Evolutionary conservation across 1,140 invertebrate genomes (phyloP), one percentile per base, ranked within the genome.

Genomic region (Pogonus chalceus): DNA sequence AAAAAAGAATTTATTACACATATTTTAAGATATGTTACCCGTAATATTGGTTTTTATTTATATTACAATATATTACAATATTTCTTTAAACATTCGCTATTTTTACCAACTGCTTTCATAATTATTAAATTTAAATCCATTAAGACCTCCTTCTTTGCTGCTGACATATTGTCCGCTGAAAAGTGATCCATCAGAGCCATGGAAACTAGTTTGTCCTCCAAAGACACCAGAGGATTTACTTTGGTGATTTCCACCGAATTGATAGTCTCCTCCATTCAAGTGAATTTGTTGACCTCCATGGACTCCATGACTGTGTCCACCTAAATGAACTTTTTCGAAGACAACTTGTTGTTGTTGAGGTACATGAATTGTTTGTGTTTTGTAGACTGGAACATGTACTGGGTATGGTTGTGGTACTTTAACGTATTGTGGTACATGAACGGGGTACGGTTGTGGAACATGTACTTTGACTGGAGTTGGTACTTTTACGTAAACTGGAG

Each of bases 401-500:
- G 64, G 62, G 47, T 64, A 63, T 7, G 64, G 65, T 53, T 60
- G 60, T 22, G 53, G 53, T 37, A 54, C 47, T 49, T 21, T 37
- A 2, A 54, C 35, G 21, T 12, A 12, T 10, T 43, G 37, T 43
- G 53, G 53, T 49, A 54, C 47, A 31, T 21, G 24, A 1, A 54
- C 47, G 22, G 65, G 65, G 20, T 65, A 57, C 2, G 61, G 59
- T 55, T 58, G 56, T 23, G 55, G 60, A 14, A 62, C 56, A 10
- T 49, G 51, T 9, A 60, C 53, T 14, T 51, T 51, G 2, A 69
- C 66, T 9, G 67, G 62, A 7, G 65, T 63, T 1, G 68, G 62
- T 53, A 72, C 64, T 55, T 63, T 62, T 16, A 71, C 60, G 43
- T 63, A 67, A 31, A 70, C 65, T 51, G 67, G 63, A 12, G 60